These are phyloP conservation scores for Nomia melanderi DNA, from an alignment of 1,140 invertebrate genomes.

Conservation along the genomic window DNA sequence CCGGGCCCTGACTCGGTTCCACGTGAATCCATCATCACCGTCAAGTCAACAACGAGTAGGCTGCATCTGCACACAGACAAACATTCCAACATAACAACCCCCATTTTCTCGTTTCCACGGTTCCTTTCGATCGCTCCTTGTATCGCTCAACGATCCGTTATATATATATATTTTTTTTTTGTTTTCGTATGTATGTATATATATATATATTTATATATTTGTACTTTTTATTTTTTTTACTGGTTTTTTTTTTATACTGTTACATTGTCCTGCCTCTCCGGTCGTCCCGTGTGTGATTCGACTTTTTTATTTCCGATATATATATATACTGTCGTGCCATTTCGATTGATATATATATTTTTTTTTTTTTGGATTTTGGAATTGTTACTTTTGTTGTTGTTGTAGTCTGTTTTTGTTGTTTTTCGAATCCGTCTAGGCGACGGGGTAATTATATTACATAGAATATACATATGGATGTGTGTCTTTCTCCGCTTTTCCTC, in stretches of 20 bases:
- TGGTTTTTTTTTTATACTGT: constrained; percentile 8
- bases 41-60: constrained; percentile 80
- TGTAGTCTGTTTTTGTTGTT: constrained; percentile 38
- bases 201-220: too few species aligned
- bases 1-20: constrained; percentile 73
- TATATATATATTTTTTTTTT: not conserved
- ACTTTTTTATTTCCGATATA: not conserved
- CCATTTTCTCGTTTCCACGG: constrained; percentile 62
- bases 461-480: too few species aligned
- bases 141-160: constrained; percentile 36
- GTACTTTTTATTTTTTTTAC: too few species aligned
- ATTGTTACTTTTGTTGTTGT: constrained; percentile 47
- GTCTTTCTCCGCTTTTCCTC: constrained; percentile 34
- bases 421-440: constrained; percentile 27
- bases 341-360: constrained; percentile 7
- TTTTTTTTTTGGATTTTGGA: constrained; percentile 31
- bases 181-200: too few species aligned
- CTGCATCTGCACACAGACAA: constrained; percentile 82
- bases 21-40: constrained; percentile 76
- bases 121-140: constrained; percentile 57
- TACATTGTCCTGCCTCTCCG: constrained; percentile 37
- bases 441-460: constrained; percentile 29
- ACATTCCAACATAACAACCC: constrained; percentile 82
- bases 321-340: not conserved
- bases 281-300: constrained; percentile 45